phyloP scores from a whole-genome alignment of 2,888 invertebrate species.

The Machimus atricapillus region DNA sequence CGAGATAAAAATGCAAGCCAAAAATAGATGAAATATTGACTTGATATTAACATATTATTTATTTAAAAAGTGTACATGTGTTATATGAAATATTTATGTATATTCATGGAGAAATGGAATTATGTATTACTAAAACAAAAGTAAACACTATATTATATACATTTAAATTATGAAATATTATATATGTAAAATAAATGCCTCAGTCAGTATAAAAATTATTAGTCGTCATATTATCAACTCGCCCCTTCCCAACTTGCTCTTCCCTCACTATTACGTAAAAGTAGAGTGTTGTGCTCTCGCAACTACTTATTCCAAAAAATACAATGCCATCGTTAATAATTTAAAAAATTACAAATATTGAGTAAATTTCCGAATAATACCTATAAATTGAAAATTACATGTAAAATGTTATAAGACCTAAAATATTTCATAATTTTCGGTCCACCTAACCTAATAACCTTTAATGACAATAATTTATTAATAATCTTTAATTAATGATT shows the following conservation, averaged over 20 bases:
- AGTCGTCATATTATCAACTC: neutral
- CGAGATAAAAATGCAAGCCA: neutral
- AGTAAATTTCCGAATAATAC: too few relatives aligned
- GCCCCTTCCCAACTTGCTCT: neutral
- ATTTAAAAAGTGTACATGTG: constrained; percentile 35
- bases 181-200: constrained; percentile 61
- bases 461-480: too few relatives aligned
- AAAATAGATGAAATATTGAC: neutral
- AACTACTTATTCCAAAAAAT: too few relatives aligned
- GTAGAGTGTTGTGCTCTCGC: too few relatives aligned
- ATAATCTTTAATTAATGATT: too few relatives aligned
- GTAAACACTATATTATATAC: constrained; percentile 34
- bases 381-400: too few relatives aligned
- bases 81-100: constrained; percentile 39
- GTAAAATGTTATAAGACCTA: too few relatives aligned
- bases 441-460: too few relatives aligned
- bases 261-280: too few relatives aligned
- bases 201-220: constrained; percentile 61
- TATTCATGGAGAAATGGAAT: constrained; percentile 35
- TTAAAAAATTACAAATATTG: too few relatives aligned
- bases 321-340: too few relatives aligned
- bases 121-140: constrained; percentile 25
- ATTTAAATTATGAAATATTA: constrained; percentile 41
- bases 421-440: too few relatives aligned
- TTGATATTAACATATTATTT: constrained; percentile 24